Evolutionary conservation across 1,140 invertebrate genomes (phyloP), one percentile per base, ranked within the genome.

Genomic region (Tetragnatha versicolor): DNA sequence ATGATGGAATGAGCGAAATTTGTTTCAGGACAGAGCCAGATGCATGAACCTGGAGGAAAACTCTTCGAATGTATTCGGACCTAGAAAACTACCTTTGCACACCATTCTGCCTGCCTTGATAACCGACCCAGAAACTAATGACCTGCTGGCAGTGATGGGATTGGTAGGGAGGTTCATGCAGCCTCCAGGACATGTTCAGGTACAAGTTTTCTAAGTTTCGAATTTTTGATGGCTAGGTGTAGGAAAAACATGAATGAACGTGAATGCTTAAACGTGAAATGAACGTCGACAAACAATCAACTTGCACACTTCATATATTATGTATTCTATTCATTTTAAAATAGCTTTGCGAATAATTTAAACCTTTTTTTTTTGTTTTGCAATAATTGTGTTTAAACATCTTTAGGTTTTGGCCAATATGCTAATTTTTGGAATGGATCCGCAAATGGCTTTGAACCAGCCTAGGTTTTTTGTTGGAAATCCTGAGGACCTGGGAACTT

Each of bases 141-240:
- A 85, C 3, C 60, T 86, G 37, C 49, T 85, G 37, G 82, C 83
- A 35, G 83, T 82, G 31, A 85, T 83, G 53, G 86, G 86, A 29
- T 83, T 85, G 4, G 84, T 86, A 83, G 86, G 86, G 29, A 84
- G 84, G 3, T 87, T 82, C 70, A 87, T 87, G 86, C 87, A 87
- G 80, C 86, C 87, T 27, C 86, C 87, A 81, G 85, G 86, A 7
- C 87, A 88, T 72, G 83, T 87, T 0, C 87, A 88, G 81, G 80
- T 81, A 63, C 33, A n/a, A n/a, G n/a, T n/a, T 45, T 66, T 39
- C 9, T 14, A 22, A 2, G 29, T 45, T 25, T 17, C 2, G 1
- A 37, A 61, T 14, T 68, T 42, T 49, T 53, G 47, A 53, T 53
- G 22, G 37, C 25, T 35, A 17, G 7, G 9, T 35, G 61, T 39